Conservation (phyloP, 2,888 invertebrate genomes). For the Erebia aethiops region DNA sequence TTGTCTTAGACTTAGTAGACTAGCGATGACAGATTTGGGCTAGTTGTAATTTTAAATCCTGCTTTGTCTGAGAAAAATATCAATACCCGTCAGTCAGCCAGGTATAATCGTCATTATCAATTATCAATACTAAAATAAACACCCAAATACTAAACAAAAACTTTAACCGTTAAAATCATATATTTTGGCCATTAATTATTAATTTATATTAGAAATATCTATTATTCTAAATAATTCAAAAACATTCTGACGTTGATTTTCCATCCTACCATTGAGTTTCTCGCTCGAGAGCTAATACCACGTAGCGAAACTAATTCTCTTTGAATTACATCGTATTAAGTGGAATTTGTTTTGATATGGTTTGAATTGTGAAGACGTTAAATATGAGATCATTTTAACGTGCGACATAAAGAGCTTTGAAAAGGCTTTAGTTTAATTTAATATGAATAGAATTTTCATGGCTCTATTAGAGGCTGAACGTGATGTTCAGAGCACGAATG, state of each 20-base stretch:
- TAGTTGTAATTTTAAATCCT: no score
- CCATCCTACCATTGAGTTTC: neutral
- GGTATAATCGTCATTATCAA: no score
- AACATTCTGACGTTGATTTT: neutral
- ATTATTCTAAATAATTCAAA: neutral
- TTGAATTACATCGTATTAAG: slow-evolving; percentile 20
- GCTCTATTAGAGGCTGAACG: no score
- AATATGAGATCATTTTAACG: slow-evolving; percentile 16
- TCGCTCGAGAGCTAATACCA: slow-evolving; percentile 9
- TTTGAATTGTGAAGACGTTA: slow-evolving; percentile 25
- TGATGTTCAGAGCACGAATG: no score
- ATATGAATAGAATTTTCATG: neutral
- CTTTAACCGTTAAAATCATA: no score
- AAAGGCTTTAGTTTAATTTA: neutral
- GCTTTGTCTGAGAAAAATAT: no score
- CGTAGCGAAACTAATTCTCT: slow-evolving; percentile 26
- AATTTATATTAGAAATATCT: no score
- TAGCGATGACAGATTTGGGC: no score
- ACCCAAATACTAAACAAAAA: no score
- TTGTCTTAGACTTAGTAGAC: neutral
- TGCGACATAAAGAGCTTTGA: slow-evolving; percentile 5
- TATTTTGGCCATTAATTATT: no score
- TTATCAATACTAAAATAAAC: no score
- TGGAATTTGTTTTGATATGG: slow-evolving; percentile 21
- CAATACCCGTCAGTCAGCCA: no score